Evolutionary conservation across 2,113 vertebrate species (phyloP).

Genomic region (Telmatochromis bifrenatus): DNA sequence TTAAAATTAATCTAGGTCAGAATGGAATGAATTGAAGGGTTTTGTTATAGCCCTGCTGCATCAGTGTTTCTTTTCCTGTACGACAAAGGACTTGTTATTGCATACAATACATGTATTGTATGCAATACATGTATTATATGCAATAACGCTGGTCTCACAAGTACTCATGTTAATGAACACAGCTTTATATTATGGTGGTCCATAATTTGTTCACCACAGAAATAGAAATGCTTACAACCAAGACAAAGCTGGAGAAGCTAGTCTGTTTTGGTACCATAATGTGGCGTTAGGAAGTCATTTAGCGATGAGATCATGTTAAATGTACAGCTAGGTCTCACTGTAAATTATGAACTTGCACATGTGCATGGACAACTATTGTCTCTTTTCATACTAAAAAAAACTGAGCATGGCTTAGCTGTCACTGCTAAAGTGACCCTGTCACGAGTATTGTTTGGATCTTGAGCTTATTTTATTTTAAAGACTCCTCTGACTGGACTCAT

Average conservation of each 20-base stretch:
- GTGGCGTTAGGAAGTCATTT: not conserved
- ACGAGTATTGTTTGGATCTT: not conserved
- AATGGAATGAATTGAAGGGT: not conserved
- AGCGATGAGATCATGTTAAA: not conserved
- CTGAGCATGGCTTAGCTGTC: not conserved
- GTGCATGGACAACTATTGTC: not conserved
- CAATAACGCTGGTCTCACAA: not conserved
- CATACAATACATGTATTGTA: not conserved
- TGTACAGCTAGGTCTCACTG: not conserved
- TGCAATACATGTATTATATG: not conserved
- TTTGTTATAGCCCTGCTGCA: not conserved
- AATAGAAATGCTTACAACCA: not conserved
- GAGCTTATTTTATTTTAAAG: not conserved
- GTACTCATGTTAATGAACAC: not conserved
- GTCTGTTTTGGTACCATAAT: not conserved
- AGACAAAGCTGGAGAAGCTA: not conserved
- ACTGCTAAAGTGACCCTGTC: not conserved
- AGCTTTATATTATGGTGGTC: not conserved
- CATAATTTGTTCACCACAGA: not conserved
- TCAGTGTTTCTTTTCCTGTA: not conserved
- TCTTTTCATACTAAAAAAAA: not conserved
- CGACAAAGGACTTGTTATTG: not conserved
- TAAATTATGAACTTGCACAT: not conserved
- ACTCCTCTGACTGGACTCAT: not conserved
- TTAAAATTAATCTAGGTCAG: not conserved